These are phyloP conservation scores for Scolanthus callimorphus DNA, from an alignment of 92 coral and sea anemone species.

Conservation along the genomic window DNA sequence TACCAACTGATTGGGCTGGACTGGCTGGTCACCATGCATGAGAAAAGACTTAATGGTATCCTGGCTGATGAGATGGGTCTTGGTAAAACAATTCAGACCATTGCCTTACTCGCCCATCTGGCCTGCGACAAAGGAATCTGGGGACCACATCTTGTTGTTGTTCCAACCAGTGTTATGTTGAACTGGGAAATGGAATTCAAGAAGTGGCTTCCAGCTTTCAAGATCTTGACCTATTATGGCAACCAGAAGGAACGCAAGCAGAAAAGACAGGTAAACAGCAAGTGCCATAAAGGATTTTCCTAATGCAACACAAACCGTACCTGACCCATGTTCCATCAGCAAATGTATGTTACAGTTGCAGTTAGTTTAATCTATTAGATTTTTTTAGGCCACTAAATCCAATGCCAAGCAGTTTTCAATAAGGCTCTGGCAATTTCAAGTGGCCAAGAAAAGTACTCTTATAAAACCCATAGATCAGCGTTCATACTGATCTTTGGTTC, in stretches of 20 bases:
- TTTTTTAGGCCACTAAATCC: not conserved
- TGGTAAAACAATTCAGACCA: constrained; percentile 95
- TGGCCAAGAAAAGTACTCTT: constrained; percentile 22
- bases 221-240: constrained; percentile 92
- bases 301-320: too few relatives aligned
- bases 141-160: constrained; percentile 96
- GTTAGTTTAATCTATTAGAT: not conserved
- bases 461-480: constrained; percentile 26
- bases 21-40: constrained; percentile 97
- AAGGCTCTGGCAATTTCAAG: not conserved
- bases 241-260: constrained; percentile 91
- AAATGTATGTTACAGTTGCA: not conserved
- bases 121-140: constrained; percentile 89
- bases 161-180: constrained; percentile 94
- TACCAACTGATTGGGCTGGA: constrained; percentile 95
- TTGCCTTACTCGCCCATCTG: constrained; percentile 88
- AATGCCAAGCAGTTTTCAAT: not conserved
- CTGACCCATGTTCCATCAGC: too few relatives aligned
- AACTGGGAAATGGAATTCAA: constrained; percentile 98
- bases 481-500: constrained; percentile 20
- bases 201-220: constrained; percentile 97
- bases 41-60: constrained; percentile 89
- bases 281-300: too few relatives aligned
- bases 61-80: constrained; percentile 98
- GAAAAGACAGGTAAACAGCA: constrained; percentile 90